Evolutionary conservation across 2,888 invertebrate species (phyloP), one percentile per base, ranked within the genome.

Genomic region (Cybosia mesomella): DNA sequence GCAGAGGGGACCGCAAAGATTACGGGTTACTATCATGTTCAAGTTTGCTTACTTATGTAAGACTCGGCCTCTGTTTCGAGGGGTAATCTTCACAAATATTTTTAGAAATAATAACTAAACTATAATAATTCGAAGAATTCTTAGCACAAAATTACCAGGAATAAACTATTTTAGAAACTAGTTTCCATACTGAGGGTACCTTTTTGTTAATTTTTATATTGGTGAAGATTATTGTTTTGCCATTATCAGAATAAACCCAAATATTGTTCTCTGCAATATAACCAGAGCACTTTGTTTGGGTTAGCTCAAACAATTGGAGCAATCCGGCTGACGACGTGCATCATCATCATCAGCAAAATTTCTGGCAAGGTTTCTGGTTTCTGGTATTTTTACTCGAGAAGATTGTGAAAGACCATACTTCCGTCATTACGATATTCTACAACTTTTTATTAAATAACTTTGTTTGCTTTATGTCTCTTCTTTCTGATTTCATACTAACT

Each of bases 1-100:
- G 83, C 86, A 84, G 88, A 79, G 83, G 85, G 85, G 87, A 77
- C 81, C 80, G 79, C 74, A 82, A 83, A 90, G 90, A 91, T 90
- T 89, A 90, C 85, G 83, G 78, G 83, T 82, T 87, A 85, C 87
- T 88, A 89, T 87, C 87, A 84, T 86, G 87, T 85, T 83, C 79
- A 77, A 86, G 87, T 86, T 86, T 84, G 83, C 75, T 84, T 85
- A 83, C 87, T 88, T 86, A 86, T 87, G 87, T 86, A 85, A 85
- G 77, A 75, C 72, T 28, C 28, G 13, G 28, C 49, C 67, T 68
- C 69, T 85, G 85, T 85, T 86, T 85, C 81, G 66, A 65, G 55
- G 69, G 68, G 74, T 66, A 69, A 62, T 61, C 67, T 81, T 77
- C 73, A 74, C 75, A 58, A 59, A 75, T 71, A 55, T 72, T 63